A percentile compares a stretch with the other conserved stretches of the same genome.
Conservation (phyloP, 2,888 invertebrate species). For the Chloroclysta siterata region DNA sequence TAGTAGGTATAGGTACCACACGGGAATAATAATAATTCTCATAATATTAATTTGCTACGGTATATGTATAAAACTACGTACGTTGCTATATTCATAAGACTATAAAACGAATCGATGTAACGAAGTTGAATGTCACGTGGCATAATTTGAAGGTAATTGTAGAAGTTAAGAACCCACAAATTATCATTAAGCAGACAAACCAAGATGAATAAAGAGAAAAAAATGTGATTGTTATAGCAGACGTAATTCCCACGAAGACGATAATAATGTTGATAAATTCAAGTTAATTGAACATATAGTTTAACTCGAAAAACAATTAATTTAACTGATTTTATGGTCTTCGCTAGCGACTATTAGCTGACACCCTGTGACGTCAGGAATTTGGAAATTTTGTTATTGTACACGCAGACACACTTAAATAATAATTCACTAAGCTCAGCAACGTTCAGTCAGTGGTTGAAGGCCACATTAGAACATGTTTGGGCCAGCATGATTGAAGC, state of each 20-base stretch:
- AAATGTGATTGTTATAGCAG: conserved; percentile 62
- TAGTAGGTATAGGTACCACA: too few relatives aligned
- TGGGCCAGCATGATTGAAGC: too few relatives aligned
- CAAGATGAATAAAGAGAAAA: conserved; percentile 39
- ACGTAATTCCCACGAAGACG: conserved; percentile 60
- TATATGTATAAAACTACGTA: too few relatives aligned
- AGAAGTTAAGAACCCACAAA: conserved; percentile 39
- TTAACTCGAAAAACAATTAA: conserved; percentile 56
- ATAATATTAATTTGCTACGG: too few relatives aligned
- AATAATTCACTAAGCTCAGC: too few relatives aligned
- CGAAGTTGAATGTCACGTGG: conserved; percentile 10
- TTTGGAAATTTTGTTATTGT: conserved; percentile 23
- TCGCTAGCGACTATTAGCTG: conserved; percentile 29
- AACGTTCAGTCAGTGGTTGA: too few relatives aligned
- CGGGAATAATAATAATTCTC: too few relatives aligned
- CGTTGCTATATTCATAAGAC: not conserved
- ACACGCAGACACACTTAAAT: too few relatives aligned
- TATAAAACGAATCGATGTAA: not conserved
- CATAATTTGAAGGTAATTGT: conserved; percentile 28
- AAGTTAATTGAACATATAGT: conserved; percentile 56
- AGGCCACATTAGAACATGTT: too few relatives aligned
- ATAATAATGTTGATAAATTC: conserved; percentile 56
- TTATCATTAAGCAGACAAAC: conserved; percentile 44
- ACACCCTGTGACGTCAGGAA: conserved; percentile 32
- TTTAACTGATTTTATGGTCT: conserved; percentile 52